Conservation (phyloP, 2,797 vertebrate genomes). For the Ciconia nigra region DNA sequence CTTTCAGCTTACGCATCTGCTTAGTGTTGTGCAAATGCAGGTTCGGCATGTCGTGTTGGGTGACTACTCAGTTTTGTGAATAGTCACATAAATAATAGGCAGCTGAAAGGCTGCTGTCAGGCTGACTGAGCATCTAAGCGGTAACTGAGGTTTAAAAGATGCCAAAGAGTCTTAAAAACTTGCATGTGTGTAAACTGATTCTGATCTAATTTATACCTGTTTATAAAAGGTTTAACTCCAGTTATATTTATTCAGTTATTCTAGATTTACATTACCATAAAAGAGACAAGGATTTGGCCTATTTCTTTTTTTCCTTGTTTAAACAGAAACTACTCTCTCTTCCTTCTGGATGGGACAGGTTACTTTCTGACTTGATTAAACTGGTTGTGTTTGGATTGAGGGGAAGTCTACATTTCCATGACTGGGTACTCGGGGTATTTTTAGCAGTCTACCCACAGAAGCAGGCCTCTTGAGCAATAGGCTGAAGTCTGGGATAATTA, state of each 20-base stretch:
- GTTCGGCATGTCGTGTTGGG: not conserved
- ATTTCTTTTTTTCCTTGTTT: not conserved
- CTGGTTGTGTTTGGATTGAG: conserved; percentile 6
- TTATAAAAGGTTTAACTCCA: conserved; percentile 23
- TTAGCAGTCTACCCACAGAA: not conserved
- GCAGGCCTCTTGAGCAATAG: not conserved
- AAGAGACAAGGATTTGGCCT: not conserved
- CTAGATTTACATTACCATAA: conserved; percentile 27
- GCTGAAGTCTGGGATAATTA: not conserved
- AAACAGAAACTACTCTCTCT: not conserved
- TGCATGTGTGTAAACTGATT: not conserved
- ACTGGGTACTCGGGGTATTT: not conserved
- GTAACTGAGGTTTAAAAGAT: not conserved
- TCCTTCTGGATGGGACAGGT: not conserved
- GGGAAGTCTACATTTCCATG: not conserved
- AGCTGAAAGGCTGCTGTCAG: not conserved
- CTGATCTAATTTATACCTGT: conserved; percentile 22
- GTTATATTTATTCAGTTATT: conserved; percentile 16
- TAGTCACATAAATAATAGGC: not conserved
- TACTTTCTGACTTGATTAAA: conserved; percentile 3
- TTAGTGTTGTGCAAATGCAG: not conserved
- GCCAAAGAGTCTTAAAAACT: not conserved
- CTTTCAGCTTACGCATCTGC: not conserved
- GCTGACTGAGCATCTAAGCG: not conserved
- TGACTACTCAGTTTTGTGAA: not conserved